Evolutionary conservation across 2,797 vertebrate species (phyloP).

Genomic region (Natrix natrix): DNA sequence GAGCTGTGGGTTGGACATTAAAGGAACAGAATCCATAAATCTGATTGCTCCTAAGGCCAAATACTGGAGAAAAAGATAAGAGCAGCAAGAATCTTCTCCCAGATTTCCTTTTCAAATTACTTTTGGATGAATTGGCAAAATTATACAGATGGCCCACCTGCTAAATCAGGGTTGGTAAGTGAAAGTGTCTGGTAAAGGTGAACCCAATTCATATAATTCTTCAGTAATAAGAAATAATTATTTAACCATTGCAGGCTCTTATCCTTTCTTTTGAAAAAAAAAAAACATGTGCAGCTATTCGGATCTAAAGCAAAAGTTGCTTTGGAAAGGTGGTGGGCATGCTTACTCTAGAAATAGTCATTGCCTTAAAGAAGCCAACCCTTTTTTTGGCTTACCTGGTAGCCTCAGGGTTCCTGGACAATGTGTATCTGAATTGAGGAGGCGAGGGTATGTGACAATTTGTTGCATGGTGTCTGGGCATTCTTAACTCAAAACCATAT

Average conservation of each 20-base stretch:
- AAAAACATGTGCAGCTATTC: neutral
- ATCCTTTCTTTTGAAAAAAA: neutral
- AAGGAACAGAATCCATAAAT: neutral
- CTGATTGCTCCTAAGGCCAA: neutral
- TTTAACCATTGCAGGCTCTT: neutral
- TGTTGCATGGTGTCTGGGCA: neutral
- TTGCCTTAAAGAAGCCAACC: neutral
- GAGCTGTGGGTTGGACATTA: neutral
- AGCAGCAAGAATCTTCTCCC: neutral
- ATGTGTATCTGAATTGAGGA: neutral
- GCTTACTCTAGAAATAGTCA: neutral
- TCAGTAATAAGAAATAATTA: neutral
- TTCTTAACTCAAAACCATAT: neutral
- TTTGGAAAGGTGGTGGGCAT: neutral
- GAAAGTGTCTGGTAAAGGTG: neutral
- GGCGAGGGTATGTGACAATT: neutral
- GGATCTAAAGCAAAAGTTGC: neutral
- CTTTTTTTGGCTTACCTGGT: neutral
- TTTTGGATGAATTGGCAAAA: neutral
- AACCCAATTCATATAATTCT: neutral
- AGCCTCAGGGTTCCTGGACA: neutral
- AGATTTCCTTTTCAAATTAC: neutral
- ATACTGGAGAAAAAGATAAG: neutral
- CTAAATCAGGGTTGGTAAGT: neutral
- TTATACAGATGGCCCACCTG: neutral